Evolutionary conservation across 2,797 vertebrate genomes (phyloP), one percentile per base, ranked within the genome.

Genomic region (Trichosurus vulpecula): DNA sequence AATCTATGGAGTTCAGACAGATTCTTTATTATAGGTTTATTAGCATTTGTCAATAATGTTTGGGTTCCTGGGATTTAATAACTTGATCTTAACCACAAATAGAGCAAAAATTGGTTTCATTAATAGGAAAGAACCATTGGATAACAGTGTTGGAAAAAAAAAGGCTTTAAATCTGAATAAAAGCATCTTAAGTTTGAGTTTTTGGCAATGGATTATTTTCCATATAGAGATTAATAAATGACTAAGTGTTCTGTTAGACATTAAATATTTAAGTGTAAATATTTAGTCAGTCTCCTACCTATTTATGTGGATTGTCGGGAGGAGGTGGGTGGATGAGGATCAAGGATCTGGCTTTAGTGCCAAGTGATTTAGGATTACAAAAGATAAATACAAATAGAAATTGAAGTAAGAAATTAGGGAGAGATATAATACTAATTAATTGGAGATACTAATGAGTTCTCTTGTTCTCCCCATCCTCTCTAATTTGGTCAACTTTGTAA

Each of bases 121-220:
- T 91, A 61, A 92, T 94, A 92, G 92, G 74, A 27, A 87, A 51
- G 22, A 94, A 47, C 19, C 90, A 3, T 57, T 29, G 19, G 4
- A 22, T 92, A 95, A 92, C 53, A 61, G 1, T 89, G 9, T 93
- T 55, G 95, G 91, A 93, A 93, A 30, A 93, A 27, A 94, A 27
- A 56, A 52, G n/a, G 4, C 89, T 74, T 94, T 94, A 94, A 95
- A 92, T 93, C 51, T 74, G 92, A 96, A 96, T 91, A 66, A 81
- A 96, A 96, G 47, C 8, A 51, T 93, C 47, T 27, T 61, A 87
- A 90, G n/a, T 93, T 90, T 27, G 10, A 90, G 30, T 54, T 35
- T 55, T 53, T 91, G 55, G 14, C 57, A 9, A 4, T 94, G 58
- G 35, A 35, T 92, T 93, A 29, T 91, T 89, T 92, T 35, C 53